phyloP scores from a whole-genome alignment of 2,888 invertebrate species.

The Pammene aurita region DNA sequence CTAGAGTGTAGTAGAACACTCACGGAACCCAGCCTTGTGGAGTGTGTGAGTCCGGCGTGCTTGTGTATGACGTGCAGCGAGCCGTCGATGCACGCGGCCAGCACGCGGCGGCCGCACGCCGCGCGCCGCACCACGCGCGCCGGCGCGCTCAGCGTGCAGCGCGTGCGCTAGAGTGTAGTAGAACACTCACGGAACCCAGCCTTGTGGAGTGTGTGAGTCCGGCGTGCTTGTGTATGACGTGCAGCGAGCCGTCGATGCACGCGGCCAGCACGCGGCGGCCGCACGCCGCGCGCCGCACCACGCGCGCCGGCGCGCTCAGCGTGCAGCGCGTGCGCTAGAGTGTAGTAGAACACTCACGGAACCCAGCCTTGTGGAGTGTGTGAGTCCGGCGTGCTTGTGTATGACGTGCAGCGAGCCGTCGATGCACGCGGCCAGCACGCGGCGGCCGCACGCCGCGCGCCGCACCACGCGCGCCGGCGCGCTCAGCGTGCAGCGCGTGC shows the following conservation, averaged over 20 bases:
- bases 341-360: too few species aligned
- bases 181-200: constrained; percentile 58
- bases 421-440: constrained; percentile 91
- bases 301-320: constrained; percentile 80
- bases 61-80: constrained; percentile 91
- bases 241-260: constrained; percentile 93
- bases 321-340: constrained; percentile 48
- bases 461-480: constrained; percentile 67
- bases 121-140: constrained; percentile 58
- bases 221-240: constrained; percentile 88
- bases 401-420: constrained; percentile 92
- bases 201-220: constrained; percentile 86
- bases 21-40: constrained; percentile 70
- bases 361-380: constrained; percentile 82
- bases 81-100: constrained; percentile 93
- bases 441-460: constrained; percentile 84
- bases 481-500: constrained; percentile 72
- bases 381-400: constrained; percentile 89
- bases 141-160: constrained; percentile 79
- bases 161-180: constrained; percentile 40
- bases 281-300: constrained; percentile 74
- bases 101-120: constrained; percentile 87
- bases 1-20: not conserved
- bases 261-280: constrained; percentile 89
- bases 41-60: constrained; percentile 87